Conservation (phyloP, 2,888 invertebrate genomes). For the Polydrusus cervinus region DNA sequence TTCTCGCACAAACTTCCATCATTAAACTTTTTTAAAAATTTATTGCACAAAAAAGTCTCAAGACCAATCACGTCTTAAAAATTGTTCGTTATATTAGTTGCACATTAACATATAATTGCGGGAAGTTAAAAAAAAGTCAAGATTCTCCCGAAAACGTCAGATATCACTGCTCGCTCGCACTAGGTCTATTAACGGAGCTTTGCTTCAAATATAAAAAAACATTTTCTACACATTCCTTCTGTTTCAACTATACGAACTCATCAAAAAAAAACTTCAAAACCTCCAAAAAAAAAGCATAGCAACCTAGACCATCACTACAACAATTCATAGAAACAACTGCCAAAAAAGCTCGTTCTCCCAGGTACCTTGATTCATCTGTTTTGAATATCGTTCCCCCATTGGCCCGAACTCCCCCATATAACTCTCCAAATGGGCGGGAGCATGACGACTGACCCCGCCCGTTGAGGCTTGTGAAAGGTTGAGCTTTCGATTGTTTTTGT, state of each 20-base stretch:
- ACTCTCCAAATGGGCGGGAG: constrained; percentile 32
- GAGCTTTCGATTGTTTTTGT: constrained; percentile 51
- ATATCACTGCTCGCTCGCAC: not conserved
- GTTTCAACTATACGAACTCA: not conserved
- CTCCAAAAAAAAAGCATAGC: not conserved
- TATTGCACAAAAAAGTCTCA: constrained; percentile 24
- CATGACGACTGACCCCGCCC: constrained; percentile 23
- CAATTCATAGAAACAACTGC: constrained; percentile 43
- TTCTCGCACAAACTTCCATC: constrained; percentile 52
- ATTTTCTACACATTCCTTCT: not conserved
- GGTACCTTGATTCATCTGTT: constrained; percentile 48
- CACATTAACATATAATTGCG: not conserved
- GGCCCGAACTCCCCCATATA: constrained; percentile 30
- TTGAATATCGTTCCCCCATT: constrained; percentile 18
- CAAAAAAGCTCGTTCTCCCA: constrained; percentile 40
- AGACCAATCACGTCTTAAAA: not conserved
- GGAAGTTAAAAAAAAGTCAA: not conserved
- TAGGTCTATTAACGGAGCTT: not conserved
- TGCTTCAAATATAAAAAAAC: no score
- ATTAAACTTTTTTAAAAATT: constrained; percentile 5
- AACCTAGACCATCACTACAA: constrained; percentile 38
- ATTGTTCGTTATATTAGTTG: not conserved
- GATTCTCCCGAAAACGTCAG: not conserved
- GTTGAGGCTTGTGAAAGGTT: constrained; percentile 29
- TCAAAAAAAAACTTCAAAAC: not conserved